Conservation (phyloP, 2,113 vertebrate genomes). For the Myrmophylax atrothorax region DNA sequence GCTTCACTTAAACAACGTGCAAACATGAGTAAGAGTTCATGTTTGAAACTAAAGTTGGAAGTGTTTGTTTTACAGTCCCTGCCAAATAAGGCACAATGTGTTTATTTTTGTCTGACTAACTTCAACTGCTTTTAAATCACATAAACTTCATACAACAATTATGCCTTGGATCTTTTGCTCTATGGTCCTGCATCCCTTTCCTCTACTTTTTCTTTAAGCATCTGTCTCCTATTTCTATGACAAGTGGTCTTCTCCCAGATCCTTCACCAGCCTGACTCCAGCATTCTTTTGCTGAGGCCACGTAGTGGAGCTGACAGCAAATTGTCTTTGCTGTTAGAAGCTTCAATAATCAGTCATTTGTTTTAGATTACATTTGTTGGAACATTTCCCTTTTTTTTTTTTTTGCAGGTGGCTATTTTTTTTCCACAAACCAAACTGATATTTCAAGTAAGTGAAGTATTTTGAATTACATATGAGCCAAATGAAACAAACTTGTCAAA, state of each 20-base stretch:
- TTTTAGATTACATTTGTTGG: background rate
- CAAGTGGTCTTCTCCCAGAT: background rate
- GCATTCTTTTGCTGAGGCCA: background rate
- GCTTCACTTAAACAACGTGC: background rate
- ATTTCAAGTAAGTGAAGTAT: background rate
- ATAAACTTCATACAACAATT: background rate
- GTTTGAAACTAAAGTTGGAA: background rate
- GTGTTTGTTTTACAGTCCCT: background rate
- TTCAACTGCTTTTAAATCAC: background rate
- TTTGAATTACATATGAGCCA: background rate
- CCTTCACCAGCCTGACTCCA: background rate
- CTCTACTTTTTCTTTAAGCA: background rate
- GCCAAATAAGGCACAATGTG: background rate
- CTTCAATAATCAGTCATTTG: background rate
- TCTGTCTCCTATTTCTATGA: background rate
- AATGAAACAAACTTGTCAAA: background rate
- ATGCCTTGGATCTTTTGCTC: background rate
- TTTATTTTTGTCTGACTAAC: background rate
- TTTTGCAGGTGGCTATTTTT: background rate
- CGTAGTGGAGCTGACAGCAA: background rate
- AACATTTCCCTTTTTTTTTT: background rate
- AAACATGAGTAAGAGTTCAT: background rate
- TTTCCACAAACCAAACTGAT: background rate
- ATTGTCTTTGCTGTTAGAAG: conserved; percentile 7
- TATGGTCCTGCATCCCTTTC: accelerated